A percentile compares a stretch with the other conserved stretches of the same genome.
phyloP scores from a whole-genome alignment of 2,797 vertebrate genomes.

The Bradypodion pumilum region DNA sequence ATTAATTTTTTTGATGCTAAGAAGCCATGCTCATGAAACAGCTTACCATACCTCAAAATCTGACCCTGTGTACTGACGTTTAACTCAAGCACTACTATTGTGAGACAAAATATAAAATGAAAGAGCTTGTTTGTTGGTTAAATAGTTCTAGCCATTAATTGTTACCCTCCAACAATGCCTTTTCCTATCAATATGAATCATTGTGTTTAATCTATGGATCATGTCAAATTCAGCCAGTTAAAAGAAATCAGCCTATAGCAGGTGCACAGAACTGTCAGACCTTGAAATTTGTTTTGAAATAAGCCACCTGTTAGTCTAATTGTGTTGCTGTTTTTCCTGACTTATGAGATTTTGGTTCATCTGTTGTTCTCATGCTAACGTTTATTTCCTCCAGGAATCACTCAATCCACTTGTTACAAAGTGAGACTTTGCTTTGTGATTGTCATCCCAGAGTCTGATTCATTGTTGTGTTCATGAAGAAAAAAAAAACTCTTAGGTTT shows the following conservation, averaged over 20 bases:
- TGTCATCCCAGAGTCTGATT: conserved; percentile 59
- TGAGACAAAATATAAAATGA: conserved; percentile 37
- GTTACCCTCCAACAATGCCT: conserved; percentile 60
- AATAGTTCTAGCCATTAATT: conserved; percentile 59
- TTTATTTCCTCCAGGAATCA: conserved; percentile 86
- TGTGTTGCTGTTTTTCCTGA: conserved; percentile 83
- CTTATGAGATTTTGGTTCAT: conserved; percentile 81
- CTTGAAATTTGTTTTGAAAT: conserved; percentile 80
- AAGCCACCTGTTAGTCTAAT: conserved; percentile 81
- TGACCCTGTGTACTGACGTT: conserved; percentile 18
- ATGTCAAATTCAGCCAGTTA: conserved; percentile 60
- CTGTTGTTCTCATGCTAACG: conserved; percentile 81
- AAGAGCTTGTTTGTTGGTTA: conserved; percentile 37
- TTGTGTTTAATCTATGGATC: conserved; percentile 63
- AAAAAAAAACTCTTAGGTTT: conserved; percentile 29
- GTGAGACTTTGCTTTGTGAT: conserved; percentile 52
- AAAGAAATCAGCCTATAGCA: conserved; percentile 72
- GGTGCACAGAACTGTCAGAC: conserved; percentile 75
- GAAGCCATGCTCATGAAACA: neutral
- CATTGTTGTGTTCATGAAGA: conserved; percentile 35
- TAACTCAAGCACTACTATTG: conserved; percentile 33
- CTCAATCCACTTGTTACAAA: conserved; percentile 66
- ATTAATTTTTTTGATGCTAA: neutral
- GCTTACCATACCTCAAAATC: neutral
- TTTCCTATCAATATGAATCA: conserved; percentile 63